Percentiles rank a stretch among this genome's conserved stretches.
These are phyloP conservation scores for Neomonachus schauinslandi DNA, from an alignment of 2,113 vertebrate species.

Conservation along the genomic window DNA sequence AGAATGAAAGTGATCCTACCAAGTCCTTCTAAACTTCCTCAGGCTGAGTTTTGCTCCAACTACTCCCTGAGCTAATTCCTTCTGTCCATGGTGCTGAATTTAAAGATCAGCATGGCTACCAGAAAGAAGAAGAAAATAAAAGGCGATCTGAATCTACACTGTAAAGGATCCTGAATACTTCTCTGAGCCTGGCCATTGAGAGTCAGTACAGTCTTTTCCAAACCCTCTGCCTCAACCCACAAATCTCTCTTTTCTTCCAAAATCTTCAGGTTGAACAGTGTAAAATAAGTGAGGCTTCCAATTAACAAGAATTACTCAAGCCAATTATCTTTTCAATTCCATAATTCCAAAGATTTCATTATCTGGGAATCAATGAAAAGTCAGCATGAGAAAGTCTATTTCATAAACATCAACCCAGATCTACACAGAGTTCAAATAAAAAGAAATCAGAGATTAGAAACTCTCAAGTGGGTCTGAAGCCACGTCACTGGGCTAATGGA, in stretches of 20 bases:
- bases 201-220: not conserved
- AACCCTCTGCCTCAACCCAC: not conserved
- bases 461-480: not conserved
- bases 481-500: not conserved
- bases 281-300: not conserved
- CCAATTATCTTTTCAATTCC: not conserved
- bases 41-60: not conserved
- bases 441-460: conserved; percentile 39
- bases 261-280: not conserved
- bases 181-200: not conserved
- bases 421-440: conserved; percentile 38
- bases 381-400: not conserved
- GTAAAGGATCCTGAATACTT: not conserved
- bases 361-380: not conserved
- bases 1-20: not conserved
- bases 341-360: conserved; percentile 9
- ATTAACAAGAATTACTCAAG: conserved; percentile 33
- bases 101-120: not conserved
- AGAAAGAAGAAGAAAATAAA: not conserved
- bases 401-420: not conserved
- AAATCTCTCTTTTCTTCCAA: not conserved
- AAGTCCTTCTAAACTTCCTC: not conserved
- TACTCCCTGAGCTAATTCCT: accelerated
- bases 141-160: not conserved
- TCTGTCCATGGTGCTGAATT: conserved; percentile 77